These are phyloP conservation scores for Agonopterix arenella DNA, from an alignment of 2,888 invertebrate species.

Conservation along the genomic window DNA sequence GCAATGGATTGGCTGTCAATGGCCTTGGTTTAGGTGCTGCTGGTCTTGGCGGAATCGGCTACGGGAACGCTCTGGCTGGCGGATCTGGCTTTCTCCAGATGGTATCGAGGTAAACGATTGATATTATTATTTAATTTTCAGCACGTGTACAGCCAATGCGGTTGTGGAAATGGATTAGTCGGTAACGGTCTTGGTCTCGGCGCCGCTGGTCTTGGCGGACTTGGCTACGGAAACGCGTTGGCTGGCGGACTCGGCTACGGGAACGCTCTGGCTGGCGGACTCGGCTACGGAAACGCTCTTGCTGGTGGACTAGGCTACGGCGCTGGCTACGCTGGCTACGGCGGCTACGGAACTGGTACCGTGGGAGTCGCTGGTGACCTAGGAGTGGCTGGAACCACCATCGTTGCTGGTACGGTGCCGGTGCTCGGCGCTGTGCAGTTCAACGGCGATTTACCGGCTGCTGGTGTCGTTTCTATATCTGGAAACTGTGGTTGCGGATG, in stretches of 20 bases:
- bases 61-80: not conserved
- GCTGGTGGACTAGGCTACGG: not conserved
- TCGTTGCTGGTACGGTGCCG: slow-evolving; percentile 30
- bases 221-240: no score
- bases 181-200: not conserved
- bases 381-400: slow-evolving; percentile 24
- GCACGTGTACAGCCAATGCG: not conserved
- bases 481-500: slow-evolving; percentile 29
- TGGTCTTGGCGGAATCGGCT: not conserved
- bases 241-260: not conserved
- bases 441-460: slow-evolving; percentile 25
- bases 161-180: not conserved
- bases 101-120: no score
- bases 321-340: slow-evolving; percentile 13
- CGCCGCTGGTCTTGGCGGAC: not conserved
- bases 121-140: no score
- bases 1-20: not conserved
- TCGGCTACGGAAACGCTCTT: not conserved
- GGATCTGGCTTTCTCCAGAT: no score
- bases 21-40: not conserved
- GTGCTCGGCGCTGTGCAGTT: slow-evolving; percentile 30
- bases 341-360: slow-evolving; percentile 20
- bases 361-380: slow-evolving; percentile 19
- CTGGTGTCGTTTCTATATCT: slow-evolving; percentile 35
- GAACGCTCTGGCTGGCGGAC: not conserved